Base-by-base conservation (phyloP, 2,113 vertebrate genomes). In the Pachypanchax playfairii region DNA sequence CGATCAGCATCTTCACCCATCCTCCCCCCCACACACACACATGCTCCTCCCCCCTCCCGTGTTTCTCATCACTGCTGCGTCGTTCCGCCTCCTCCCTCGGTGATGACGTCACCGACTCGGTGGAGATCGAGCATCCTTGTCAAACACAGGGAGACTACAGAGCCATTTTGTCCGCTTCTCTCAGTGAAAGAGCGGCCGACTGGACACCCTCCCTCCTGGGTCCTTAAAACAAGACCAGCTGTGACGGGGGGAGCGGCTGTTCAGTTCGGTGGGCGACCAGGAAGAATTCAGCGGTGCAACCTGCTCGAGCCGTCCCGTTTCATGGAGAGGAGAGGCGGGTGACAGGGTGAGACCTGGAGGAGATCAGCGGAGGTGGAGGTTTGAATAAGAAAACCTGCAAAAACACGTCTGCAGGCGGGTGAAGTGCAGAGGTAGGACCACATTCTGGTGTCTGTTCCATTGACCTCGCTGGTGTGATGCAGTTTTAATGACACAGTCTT, bases 81-180 rank as follows among this genome's bases (percentile, higher is more conserved):
- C 78, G 88, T 89, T 84, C 82, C 73, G 73, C 75, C 89, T 65
- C 88, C 87, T 87, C 90, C 84, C 86, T 86, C 83, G 42, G 67
- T 62, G 85, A 53, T 93, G 91, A 92, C 75, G 91, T 92, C 91
- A 92, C 78, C 82, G 80, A 70, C 83, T 90, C 90, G 64, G 76
- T 76, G 72, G 76, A 72, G 79, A 87, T 89, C 77, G 12, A 91
- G 91, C 91, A 93, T 92, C 92, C 88, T 86, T 57, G 61, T 78
- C 79, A 49, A 26, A 76, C 84, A 65, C 80, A 51, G 56, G 33
- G 66, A 83, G 79, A 70, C 82, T 66, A 70, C 86, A 89, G 88
- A 90, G 91, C 87, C 89, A 91, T 91, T 91, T 92, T 91, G 85
- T 84, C 89, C 86, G 80, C 69, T 71, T 24, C 25, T 52, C 67